Percentiles rank a stretch among this genome's conserved stretches.
These are phyloP conservation scores for Anas platyrhynchos DNA, from an alignment of 2,113 vertebrate genomes.

Conservation along the genomic window DNA sequence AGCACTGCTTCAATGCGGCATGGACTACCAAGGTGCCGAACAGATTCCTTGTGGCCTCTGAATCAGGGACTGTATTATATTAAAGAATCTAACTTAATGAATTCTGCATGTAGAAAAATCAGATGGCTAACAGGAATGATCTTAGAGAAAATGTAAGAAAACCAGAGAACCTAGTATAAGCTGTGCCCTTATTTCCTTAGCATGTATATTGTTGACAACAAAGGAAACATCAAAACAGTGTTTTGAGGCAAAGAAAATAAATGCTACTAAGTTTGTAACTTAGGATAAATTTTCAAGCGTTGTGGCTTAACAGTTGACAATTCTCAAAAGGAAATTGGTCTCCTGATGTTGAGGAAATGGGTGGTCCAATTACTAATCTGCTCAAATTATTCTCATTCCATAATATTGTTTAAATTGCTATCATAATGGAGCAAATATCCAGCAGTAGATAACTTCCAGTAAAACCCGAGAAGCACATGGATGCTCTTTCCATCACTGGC, in stretches of 20 bases:
- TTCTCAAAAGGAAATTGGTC: background rate
- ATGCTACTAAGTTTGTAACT: background rate
- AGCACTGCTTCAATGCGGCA: background rate
- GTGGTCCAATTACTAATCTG: background rate
- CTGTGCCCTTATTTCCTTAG: background rate
- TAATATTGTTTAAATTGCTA: background rate
- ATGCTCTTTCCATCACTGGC: background rate
- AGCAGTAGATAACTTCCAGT: background rate
- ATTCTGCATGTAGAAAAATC: background rate
- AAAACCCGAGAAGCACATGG: background rate
- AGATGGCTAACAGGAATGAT: background rate
- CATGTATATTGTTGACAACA: background rate
- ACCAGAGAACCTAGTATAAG: background rate
- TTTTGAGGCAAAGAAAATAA: constrained; percentile 8
- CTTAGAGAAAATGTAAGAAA: background rate
- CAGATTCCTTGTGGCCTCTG: background rate
- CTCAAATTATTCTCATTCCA: background rate
- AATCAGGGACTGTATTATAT: background rate
- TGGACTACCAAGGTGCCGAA: background rate
- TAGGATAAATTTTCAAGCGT: background rate
- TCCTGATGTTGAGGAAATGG: background rate
- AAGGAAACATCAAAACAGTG: background rate
- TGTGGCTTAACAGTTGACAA: background rate
- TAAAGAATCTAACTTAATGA: background rate
- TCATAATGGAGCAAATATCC: background rate